Conservation (phyloP, 2,888 invertebrate genomes). For the Anagyrus pseudococci region DNA sequence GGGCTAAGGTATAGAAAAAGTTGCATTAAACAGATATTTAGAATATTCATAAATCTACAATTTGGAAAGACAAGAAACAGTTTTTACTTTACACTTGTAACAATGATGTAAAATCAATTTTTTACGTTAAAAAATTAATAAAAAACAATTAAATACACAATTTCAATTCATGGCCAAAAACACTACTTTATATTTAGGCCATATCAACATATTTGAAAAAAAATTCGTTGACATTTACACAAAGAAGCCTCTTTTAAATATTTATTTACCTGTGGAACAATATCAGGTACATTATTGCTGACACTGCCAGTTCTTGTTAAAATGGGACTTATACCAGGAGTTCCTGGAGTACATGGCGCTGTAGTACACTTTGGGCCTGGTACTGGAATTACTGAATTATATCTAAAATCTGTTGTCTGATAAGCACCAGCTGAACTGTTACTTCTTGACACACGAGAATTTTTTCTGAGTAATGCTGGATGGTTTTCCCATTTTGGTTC, state of each 20-base stretch:
- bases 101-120: too few relatives aligned
- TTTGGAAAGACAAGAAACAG: too few relatives aligned
- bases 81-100: too few relatives aligned
- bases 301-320: slow-evolving; percentile 55
- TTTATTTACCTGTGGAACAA: slow-evolving; percentile 48
- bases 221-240: too few relatives aligned
- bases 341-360: slow-evolving; percentile 57
- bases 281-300: slow-evolving; percentile 55
- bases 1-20: slow-evolving; percentile 47
- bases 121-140: background rate
- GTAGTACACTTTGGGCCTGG: slow-evolving; percentile 53
- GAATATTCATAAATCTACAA: slow-evolving; percentile 33
- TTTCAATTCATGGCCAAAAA: too few relatives aligned
- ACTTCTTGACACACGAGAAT: slow-evolving; percentile 55
- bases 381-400: slow-evolving; percentile 49
- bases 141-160: background rate
- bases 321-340: slow-evolving; percentile 58
- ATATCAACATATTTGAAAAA: too few relatives aligned
- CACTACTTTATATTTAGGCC: too few relatives aligned
- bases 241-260: too few relatives aligned
- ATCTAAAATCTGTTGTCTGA: slow-evolving; percentile 55
- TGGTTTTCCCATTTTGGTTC: slow-evolving; percentile 60
- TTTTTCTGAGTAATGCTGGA: slow-evolving; percentile 53
- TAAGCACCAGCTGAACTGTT: slow-evolving; percentile 57
- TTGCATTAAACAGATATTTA: slow-evolving; percentile 10